phyloP scores from a whole-genome alignment of 2,797 vertebrate species.

The Enteromius viviparus region DNA sequence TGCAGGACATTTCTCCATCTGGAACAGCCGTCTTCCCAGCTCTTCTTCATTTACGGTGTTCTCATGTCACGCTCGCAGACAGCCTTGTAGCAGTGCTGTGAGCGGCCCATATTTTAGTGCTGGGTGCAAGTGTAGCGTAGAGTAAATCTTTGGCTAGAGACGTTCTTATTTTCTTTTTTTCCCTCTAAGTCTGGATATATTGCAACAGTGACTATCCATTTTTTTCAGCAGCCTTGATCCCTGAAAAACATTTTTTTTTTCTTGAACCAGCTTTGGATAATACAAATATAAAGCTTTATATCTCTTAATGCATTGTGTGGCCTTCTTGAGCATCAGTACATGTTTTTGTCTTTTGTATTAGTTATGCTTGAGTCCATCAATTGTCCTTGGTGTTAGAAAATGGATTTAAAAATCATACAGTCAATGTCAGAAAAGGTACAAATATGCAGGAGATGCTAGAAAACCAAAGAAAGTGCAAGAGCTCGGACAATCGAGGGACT shows the following conservation, averaged over 20 bases:
- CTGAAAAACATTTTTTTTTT: not conserved
- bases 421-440: too few species aligned
- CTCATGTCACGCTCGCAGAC: slow-evolving; percentile 8
- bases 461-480: too few species aligned
- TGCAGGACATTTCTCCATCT: slow-evolving; percentile 27
- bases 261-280: not conserved
- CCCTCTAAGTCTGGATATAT: not conserved
- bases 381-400: too few species aligned
- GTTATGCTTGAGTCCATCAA: too few species aligned
- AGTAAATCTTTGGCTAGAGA: slow-evolving; percentile 12
- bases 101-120: slow-evolving; percentile 1
- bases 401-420: too few species aligned
- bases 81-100: not conserved
- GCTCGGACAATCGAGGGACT: too few species aligned
- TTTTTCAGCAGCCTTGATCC: not conserved
- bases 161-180: not conserved
- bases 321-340: too few species aligned
- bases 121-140: not conserved
- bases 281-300: not conserved
- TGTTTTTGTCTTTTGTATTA: too few species aligned
- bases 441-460: too few species aligned
- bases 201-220: not conserved
- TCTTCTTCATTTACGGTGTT: slow-evolving; percentile 11
- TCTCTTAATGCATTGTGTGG: not conserved
- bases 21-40: slow-evolving; percentile 15